Conservation (phyloP, 2,113 vertebrate species). For the Cairina moschata region DNA sequence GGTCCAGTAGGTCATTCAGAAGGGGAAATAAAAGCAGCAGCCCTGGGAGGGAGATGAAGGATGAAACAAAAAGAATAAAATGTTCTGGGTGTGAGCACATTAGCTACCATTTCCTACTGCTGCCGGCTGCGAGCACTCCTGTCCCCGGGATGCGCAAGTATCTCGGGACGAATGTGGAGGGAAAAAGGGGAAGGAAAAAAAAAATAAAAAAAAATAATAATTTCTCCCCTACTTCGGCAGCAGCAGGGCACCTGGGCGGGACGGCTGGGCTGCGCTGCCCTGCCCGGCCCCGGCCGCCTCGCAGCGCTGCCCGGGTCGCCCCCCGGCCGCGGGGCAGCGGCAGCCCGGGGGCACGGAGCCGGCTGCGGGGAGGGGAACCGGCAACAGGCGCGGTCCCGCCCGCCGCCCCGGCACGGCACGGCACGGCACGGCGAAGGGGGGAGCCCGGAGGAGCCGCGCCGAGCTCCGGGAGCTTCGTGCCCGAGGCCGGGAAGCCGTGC, state of each 20-base stretch:
- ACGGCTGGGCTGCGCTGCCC: no score
- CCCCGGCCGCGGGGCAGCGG: background rate
- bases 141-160: background rate
- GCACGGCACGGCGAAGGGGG: background rate
- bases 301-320: no score
- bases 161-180: background rate
- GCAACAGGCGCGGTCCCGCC: background rate
- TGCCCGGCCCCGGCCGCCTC: no score
- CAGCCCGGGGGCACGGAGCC: background rate
- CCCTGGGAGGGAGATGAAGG: slow-evolving; percentile 78
- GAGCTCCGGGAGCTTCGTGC: no score
- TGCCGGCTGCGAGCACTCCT: slow-evolving; percentile 66
- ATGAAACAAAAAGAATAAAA: slow-evolving; percentile 82
- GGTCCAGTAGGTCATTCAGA: slow-evolving; percentile 87
- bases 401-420: background rate
- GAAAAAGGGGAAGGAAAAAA: background rate
- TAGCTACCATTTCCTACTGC: slow-evolving; percentile 79
- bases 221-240: background rate
- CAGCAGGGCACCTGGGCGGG: background rate
- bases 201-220: background rate
- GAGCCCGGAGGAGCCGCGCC: background rate
- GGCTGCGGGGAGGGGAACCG: background rate
- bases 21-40: slow-evolving; percentile 84
- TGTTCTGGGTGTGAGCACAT: slow-evolving; percentile 78
- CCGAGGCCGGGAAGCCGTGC: background rate